Conservation (phyloP, 2,797 vertebrate species). For the Melanotaenia nigrans region DNA sequence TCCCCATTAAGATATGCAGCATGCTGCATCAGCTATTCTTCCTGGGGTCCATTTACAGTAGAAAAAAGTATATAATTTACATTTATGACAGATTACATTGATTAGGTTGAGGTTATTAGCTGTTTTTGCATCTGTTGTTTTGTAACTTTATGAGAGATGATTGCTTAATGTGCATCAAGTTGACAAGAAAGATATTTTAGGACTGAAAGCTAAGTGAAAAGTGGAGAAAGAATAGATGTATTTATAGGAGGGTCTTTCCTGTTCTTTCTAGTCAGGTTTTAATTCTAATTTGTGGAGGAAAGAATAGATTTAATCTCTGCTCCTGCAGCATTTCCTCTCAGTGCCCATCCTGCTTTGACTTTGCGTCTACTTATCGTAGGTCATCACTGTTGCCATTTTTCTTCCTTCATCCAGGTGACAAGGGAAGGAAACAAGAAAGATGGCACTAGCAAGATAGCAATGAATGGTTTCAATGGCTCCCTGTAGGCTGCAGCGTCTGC, state of each 20-base stretch:
- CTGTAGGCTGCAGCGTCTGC: background rate
- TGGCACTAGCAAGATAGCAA: accelerated
- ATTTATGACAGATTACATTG: too few relatives aligned
- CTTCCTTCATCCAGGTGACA: slow-evolving; percentile 17
- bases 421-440: background rate
- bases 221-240: slow-evolving; percentile 15
- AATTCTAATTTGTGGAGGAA: slow-evolving; percentile 11
- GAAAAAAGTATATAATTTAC: too few relatives aligned
- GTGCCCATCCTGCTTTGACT: slow-evolving; percentile 2
- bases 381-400: slow-evolving; percentile 13
- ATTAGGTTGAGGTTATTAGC: too few relatives aligned
- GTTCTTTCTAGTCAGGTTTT: slow-evolving; percentile 13
- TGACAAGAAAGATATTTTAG: slow-evolving; percentile 34
- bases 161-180: background rate
- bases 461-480: background rate
- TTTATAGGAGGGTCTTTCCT: slow-evolving; percentile 47
- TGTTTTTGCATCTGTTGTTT: background rate
- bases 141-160: background rate
- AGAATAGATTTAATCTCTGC: slow-evolving; percentile 38
- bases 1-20: too few relatives aligned
- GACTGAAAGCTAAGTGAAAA: slow-evolving; percentile 5
- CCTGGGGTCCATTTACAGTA: too few relatives aligned
- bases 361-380: slow-evolving; percentile 24
- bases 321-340: slow-evolving; percentile 43
- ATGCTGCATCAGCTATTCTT: too few relatives aligned